Conservation (phyloP, 2,797 vertebrate genomes). For the Cirrhinus mrigala region DNA sequence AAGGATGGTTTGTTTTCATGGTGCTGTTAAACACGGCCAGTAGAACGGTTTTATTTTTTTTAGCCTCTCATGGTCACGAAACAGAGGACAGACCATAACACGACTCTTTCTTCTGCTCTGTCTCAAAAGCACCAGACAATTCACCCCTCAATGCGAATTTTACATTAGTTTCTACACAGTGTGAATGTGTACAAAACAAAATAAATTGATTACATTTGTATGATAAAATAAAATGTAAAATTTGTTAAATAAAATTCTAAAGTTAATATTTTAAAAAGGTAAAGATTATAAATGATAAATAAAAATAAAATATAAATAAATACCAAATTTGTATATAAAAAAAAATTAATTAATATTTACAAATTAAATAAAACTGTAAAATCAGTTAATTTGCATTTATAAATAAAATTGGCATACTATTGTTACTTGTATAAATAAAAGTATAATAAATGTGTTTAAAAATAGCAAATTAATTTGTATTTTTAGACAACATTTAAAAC, state of each 20-base stretch:
- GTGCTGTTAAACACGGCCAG: slow-evolving; percentile 33
- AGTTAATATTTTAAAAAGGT: neutral
- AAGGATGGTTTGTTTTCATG: slow-evolving; percentile 46
- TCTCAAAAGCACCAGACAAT: slow-evolving; percentile 6
- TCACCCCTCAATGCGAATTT: neutral
- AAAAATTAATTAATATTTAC: neutral
- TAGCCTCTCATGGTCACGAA: neutral
- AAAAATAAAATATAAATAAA: neutral
- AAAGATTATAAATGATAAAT: neutral
- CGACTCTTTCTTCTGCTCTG: neutral
- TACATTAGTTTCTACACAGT: neutral
- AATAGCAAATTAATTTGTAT: no score
- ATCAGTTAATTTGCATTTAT: neutral
- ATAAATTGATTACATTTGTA: neutral
- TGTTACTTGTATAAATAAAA: neutral
- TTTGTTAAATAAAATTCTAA: neutral
- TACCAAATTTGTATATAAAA: neutral
- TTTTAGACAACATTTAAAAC: no score
- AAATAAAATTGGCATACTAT: neutral
- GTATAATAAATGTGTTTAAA: no score
- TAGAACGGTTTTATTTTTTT: neutral
- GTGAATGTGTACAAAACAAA: no score
- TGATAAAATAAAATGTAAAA: neutral
- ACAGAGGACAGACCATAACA: slow-evolving; percentile 38
- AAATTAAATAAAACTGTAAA: neutral